These are phyloP conservation scores for Syndactyla subalaris DNA, from an alignment of 2,797 vertebrate genomes.

Conservation along the genomic window DNA sequence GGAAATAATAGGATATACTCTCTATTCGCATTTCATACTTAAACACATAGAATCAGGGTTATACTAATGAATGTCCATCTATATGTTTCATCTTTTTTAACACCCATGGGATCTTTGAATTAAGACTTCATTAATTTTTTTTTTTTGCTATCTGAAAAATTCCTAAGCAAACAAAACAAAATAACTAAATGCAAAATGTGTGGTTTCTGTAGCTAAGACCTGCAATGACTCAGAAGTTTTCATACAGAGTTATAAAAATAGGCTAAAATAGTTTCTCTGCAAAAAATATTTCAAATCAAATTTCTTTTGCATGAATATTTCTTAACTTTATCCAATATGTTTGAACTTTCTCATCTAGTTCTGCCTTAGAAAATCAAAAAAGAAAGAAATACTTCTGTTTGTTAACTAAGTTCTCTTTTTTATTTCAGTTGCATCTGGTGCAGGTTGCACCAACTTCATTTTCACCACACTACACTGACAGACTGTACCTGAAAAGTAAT, in stretches of 20 bases:
- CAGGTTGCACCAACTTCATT: not conserved
- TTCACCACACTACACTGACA: not conserved
- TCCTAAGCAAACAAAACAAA: not conserved
- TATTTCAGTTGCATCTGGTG: not conserved
- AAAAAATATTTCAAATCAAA: not conserved
- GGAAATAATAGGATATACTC: not conserved
- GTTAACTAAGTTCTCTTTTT: not conserved
- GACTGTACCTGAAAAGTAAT: not conserved
- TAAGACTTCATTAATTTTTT: not conserved
- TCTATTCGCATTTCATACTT: not conserved
- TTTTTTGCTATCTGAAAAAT: not conserved
- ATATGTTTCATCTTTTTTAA: not conserved
- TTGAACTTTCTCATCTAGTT: not conserved
- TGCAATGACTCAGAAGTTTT: not conserved
- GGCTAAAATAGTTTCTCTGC: not conserved
- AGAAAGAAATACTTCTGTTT: not conserved
- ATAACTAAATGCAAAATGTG: not conserved
- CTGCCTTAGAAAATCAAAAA: not conserved
- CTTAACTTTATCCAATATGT: not conserved
- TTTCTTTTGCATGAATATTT: not conserved
- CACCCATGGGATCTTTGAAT: not conserved
- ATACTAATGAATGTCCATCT: not conserved
- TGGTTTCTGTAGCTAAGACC: not conserved
- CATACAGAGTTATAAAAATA: not conserved
- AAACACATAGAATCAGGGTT: not conserved